phyloP scores from a whole-genome alignment of 2,888 invertebrate species.

The Priocnemis perturbator region DNA sequence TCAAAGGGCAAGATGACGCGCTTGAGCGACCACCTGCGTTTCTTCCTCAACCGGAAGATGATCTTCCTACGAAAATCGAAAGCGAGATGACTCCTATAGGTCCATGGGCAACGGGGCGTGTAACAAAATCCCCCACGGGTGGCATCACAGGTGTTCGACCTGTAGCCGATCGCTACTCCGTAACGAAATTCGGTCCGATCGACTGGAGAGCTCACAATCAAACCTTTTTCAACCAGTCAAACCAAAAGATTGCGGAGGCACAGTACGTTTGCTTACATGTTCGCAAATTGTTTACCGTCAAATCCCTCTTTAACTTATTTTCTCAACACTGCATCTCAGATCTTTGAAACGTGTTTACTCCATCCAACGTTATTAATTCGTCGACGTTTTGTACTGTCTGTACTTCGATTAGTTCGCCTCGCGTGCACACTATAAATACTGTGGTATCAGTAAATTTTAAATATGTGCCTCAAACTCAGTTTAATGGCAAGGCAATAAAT shows the following conservation, averaged over 20 bases:
- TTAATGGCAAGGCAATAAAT: too few relatives aligned
- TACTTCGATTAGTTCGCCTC: too few relatives aligned
- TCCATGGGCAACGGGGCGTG: slow-evolving; percentile 84
- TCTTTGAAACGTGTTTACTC: too few relatives aligned
- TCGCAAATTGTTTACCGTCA: too few relatives aligned
- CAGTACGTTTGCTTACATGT: slow-evolving; percentile 39
- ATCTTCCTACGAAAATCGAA: slow-evolving; percentile 68
- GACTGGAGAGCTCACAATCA: slow-evolving; percentile 80
- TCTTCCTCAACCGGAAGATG: slow-evolving; percentile 78
- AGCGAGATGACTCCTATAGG: slow-evolving; percentile 77
- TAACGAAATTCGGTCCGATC: slow-evolving; percentile 83
- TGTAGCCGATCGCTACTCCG: slow-evolving; percentile 84
- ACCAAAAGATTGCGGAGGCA: slow-evolving; percentile 76
- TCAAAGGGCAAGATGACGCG: too few relatives aligned
- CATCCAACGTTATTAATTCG: too few relatives aligned
- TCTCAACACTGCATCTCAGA: too few relatives aligned
- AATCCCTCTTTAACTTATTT: too few relatives aligned
- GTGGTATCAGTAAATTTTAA: too few relatives aligned
- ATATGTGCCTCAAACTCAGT: too few relatives aligned
- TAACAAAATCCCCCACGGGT: slow-evolving; percentile 84
- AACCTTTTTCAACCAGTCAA: slow-evolving; percentile 75
- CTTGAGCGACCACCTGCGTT: slow-evolving; percentile 75
- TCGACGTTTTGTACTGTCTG: too few relatives aligned
- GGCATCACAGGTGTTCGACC: slow-evolving; percentile 85
- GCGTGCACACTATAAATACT: too few relatives aligned